Evolutionary conservation across 2,113 vertebrate species (phyloP).

Genomic region (Ceratotherium simum): DNA sequence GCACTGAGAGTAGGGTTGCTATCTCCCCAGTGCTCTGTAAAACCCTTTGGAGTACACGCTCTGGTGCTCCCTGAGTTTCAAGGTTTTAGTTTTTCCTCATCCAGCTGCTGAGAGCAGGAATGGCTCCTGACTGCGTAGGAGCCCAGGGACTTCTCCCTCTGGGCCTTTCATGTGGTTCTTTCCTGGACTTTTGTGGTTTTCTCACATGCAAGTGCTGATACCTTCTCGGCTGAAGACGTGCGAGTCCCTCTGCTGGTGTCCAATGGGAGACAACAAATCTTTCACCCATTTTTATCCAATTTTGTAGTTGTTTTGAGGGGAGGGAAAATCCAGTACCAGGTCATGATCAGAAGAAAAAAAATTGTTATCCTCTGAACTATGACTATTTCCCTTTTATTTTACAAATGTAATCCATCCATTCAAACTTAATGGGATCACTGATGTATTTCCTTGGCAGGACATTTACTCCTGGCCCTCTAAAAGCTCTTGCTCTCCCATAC

Average conservation of each 20-base stretch:
- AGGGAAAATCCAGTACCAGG: neutral
- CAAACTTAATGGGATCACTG: neutral
- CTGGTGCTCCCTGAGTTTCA: too few relatives aligned
- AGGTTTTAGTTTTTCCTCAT: neutral
- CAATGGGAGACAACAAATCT: neutral
- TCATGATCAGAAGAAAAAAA: neutral
- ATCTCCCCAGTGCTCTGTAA: neutral
- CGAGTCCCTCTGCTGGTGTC: neutral
- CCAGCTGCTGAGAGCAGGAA: fast-evolving
- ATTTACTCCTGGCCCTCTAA: too few relatives aligned
- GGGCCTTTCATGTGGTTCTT: neutral
- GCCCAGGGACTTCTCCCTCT: fast-evolving
- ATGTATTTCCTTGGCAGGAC: neutral
- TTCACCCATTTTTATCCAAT: neutral
- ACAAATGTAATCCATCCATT: neutral
- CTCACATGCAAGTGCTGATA: fast-evolving
- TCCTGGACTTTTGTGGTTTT: neutral
- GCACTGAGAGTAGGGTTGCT: too few relatives aligned
- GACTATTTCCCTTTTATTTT: neutral
- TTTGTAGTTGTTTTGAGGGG: neutral
- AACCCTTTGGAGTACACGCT: neutral
- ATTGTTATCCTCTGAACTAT: too few relatives aligned
- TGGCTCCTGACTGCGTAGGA: fast-evolving
- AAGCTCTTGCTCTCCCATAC: too few relatives aligned
- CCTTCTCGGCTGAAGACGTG: neutral